These are phyloP conservation scores for Carlito syrichta DNA, from an alignment of 2,113 vertebrate genomes.

Conservation along the genomic window DNA sequence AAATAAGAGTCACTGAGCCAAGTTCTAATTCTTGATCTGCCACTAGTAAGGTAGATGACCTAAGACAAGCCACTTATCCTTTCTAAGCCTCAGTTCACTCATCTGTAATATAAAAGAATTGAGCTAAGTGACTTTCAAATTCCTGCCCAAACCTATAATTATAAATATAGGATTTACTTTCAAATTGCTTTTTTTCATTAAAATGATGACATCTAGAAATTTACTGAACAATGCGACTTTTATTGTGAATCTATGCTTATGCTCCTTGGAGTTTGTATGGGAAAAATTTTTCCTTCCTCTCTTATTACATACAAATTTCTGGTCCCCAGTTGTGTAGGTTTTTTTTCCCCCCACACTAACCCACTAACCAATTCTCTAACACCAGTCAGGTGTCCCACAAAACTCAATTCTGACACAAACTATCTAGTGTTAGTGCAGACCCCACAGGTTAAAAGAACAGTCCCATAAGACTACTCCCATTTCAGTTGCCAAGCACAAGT, in stretches of 20 bases:
- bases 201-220: not conserved
- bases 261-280: not conserved
- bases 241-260: not conserved
- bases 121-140: not conserved
- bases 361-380: not conserved
- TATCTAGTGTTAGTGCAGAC: not conserved
- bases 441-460: not conserved
- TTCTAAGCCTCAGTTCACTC: not conserved
- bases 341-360: accelerated
- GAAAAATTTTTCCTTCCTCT: not conserved
- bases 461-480: not conserved
- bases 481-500: not conserved
- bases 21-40: not conserved
- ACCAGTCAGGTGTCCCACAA: not conserved
- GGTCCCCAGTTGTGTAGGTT: not conserved
- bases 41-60: not conserved
- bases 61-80: not conserved
- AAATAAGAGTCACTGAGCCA: not conserved
- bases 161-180: not conserved
- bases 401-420: not conserved
- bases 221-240: not conserved
- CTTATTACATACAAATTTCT: not conserved
- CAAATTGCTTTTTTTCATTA: not conserved
- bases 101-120: not conserved
- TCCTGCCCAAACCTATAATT: not conserved